Percentiles rank a stretch among this genome's conserved stretches.
Evolutionary conservation across 2,888 invertebrate genomes (phyloP).

Genomic region (Pterostichus madidus): DNA sequence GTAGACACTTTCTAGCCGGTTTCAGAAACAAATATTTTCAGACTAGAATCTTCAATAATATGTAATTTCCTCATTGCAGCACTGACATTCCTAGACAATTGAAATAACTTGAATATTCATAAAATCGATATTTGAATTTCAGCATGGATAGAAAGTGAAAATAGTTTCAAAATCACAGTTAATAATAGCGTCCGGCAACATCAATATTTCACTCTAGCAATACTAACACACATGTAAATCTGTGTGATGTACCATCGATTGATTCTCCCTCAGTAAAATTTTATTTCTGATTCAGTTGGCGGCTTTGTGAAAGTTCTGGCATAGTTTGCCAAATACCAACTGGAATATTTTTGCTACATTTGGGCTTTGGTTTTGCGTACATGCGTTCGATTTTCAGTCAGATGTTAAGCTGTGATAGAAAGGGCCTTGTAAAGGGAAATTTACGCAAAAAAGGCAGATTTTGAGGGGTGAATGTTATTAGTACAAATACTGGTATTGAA

Average conservation of each 20-base stretch:
- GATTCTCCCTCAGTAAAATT: constrained; percentile 15
- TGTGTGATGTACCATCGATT: constrained; percentile 14
- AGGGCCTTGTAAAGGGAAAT: background rate
- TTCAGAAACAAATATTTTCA: no score
- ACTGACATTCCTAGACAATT: background rate
- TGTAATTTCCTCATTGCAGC: no score
- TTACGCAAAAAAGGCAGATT: background rate
- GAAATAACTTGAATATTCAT: constrained; percentile 39
- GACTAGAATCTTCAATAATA: no score
- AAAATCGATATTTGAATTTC: constrained; percentile 39
- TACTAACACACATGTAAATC: constrained; percentile 10
- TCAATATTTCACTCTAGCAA: constrained; percentile 22
- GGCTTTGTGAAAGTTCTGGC: background rate
- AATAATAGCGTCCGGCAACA: constrained; percentile 24
- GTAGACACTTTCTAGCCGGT: no score
- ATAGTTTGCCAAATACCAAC: background rate
- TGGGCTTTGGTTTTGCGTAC: background rate
- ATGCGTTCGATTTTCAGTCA: background rate
- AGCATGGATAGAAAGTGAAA: constrained; percentile 43
- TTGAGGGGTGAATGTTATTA: no score
- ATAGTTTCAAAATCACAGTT: constrained; percentile 43
- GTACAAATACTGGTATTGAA: no score
- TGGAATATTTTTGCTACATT: constrained; percentile 17
- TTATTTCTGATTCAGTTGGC: background rate
- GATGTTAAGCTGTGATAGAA: background rate